phyloP scores from a whole-genome alignment of 1,140 invertebrate genomes.

The Ptiloglossa arizonensis region DNA sequence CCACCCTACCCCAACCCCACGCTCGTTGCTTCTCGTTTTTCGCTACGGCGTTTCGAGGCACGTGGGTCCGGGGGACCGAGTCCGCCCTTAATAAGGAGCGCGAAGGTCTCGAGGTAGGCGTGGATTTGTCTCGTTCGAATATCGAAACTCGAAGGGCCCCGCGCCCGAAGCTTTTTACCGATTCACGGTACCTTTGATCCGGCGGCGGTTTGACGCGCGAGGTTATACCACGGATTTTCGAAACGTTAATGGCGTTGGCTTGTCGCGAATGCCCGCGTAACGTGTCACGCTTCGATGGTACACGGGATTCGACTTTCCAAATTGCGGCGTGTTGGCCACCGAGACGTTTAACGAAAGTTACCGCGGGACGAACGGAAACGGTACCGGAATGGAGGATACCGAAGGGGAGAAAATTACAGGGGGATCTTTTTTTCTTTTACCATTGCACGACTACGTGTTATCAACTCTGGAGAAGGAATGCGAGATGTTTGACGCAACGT shows the following conservation, averaged over 20 bases:
- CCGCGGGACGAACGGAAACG: too few relatives aligned
- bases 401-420: too few relatives aligned
- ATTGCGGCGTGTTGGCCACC: too few relatives aligned
- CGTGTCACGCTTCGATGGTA: too few relatives aligned
- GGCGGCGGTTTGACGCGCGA: conserved; percentile 3
- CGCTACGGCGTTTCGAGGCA: conserved; percentile 16
- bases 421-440: too few relatives aligned
- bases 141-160: conserved; percentile 41
- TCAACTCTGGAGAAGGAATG: too few relatives aligned
- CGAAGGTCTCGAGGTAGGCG: conserved; percentile 59
- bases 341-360: too few relatives aligned
- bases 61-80: neutral
- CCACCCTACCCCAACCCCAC: too few relatives aligned
- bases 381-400: too few relatives aligned
- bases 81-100: conserved; percentile 61
- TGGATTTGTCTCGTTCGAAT: conserved; percentile 62
- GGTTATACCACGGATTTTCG: neutral
- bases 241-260: conserved; percentile 15
- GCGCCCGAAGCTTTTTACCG: conserved; percentile 16
- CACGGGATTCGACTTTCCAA: too few relatives aligned
- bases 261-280: neutral
- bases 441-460: too few relatives aligned
- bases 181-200: conserved; percentile 25
- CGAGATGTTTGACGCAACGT: too few relatives aligned
- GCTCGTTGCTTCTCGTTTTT: conserved; percentile 56